Conservation (phyloP, 2,797 vertebrate species). For the Muscicapa comitata region DNA sequence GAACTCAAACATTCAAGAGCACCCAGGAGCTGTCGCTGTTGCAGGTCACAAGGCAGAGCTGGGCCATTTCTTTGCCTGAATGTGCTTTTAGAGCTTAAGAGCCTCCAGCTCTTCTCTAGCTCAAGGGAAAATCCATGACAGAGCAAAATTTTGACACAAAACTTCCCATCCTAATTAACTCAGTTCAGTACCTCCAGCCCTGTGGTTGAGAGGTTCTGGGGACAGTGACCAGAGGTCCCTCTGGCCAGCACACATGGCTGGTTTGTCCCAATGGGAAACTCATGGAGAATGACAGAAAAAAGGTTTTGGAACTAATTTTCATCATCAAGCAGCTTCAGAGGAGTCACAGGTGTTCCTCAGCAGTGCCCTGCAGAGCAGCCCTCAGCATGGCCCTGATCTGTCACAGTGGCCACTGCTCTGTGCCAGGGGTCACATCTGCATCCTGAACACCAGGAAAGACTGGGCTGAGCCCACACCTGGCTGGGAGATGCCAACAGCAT, state of each 20-base stretch:
- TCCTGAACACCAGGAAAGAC: no score
- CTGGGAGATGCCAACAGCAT: not conserved
- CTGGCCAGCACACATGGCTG: not conserved
- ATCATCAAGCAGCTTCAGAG: not conserved
- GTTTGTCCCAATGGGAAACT: not conserved
- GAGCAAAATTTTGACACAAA: not conserved
- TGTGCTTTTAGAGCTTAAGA: not conserved
- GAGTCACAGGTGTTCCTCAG: not conserved
- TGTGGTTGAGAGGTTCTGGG: rapidly evolving
- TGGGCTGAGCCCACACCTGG: not conserved
- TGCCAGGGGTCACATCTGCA: not conserved
- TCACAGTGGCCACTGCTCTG: not conserved
- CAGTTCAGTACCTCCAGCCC: not conserved
- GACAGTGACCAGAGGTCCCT: not conserved
- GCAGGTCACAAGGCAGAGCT: not conserved
- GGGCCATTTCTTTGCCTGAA: not conserved
- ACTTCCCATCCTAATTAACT: not conserved
- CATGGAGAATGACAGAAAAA: not conserved
- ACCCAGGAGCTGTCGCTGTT: rapidly evolving
- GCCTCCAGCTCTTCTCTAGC: not conserved
- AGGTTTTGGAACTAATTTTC: not conserved
- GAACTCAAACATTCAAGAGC: rapidly evolving
- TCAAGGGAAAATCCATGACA: not conserved
- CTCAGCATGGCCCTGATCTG: not conserved
- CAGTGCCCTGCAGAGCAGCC: no score